Base-by-base conservation (phyloP, 2,888 invertebrate species). In the Eristalis tenax region DNA sequence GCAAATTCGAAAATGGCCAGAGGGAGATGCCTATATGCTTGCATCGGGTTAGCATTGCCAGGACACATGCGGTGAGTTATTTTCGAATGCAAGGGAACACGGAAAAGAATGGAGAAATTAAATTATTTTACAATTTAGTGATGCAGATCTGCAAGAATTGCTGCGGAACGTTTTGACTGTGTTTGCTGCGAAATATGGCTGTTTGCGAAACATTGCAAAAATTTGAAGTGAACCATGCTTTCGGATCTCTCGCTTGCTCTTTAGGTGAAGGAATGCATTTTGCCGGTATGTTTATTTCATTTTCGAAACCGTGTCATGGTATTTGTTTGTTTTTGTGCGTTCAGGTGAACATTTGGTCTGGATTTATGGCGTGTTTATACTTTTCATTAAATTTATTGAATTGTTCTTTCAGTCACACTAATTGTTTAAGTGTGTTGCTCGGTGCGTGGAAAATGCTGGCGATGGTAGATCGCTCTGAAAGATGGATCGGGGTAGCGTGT, bases 231-330 rank as follows among this genome's bases (percentile, higher is more conserved):
- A 32, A 32, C 18, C 50, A 50, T 18, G 50, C 50, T 8, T 18
- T 50, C 18, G 4, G 50, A 50, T 6, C 18, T 50, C 50, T 50
- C 35, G 13, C 5, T 63, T n/a, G n/a, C 80, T 64, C 74, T 28
- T 61, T 69, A 43, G 10, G 18, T 26, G 26, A 59, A 18, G 43
- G 71, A 57, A 59, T 18, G 26, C 64, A 71, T 70, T 82, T 82
- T 18, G 83, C 83, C 83, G 83, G 83, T 77, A 83, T 83, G 77
- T 83, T 83, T 83, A 63, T 83, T 82, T 82, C 82, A 82, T 82
- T 13, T 82, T 83, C 83, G 77, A 83, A 83, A 23, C 8, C 18
- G n/a, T 5, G 8, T 59, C 23, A 1, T 35, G 57, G 28, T 22
- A 18, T 68, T 66, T 66, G 57, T 61, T 61, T 63, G 15, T 26